These are phyloP conservation scores for Octonoba sinensis DNA, from an alignment of 2,888 invertebrate genomes.

Conservation along the genomic window DNA sequence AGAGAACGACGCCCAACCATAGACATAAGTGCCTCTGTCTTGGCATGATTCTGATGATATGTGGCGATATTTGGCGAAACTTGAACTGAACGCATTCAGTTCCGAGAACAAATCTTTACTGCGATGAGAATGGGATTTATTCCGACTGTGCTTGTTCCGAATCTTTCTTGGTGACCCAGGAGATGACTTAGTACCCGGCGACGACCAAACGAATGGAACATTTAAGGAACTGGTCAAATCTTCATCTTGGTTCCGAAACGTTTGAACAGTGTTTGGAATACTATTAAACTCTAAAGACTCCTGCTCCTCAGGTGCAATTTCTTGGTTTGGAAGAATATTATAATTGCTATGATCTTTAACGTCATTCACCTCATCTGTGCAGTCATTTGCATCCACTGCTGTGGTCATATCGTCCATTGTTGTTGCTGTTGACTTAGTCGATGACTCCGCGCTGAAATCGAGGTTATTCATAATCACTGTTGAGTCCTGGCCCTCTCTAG, in stretches of 20 bases:
- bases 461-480: slow-evolving; percentile 64
- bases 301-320: not conserved
- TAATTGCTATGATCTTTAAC: slow-evolving; percentile 31
- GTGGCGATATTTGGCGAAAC: slow-evolving; percentile 33
- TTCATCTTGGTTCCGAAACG: not conserved
- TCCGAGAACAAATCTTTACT: slow-evolving; percentile 36
- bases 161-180: slow-evolving; percentile 49
- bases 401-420: slow-evolving; percentile 26
- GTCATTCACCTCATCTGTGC: not conserved
- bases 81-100: slow-evolving; percentile 20
- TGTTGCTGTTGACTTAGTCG: slow-evolving; percentile 29
- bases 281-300: not conserved
- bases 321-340: slow-evolving; percentile 48
- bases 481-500: slow-evolving; percentile 67
- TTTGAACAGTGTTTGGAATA: slow-evolving; percentile 4
- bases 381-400: slow-evolving; percentile 18
- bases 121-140: slow-evolving; percentile 50
- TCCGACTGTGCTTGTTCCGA: slow-evolving; percentile 40
- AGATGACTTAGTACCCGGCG: slow-evolving; percentile 52
- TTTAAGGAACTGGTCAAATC: slow-evolving; percentile 14
- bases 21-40: slow-evolving; percentile 44
- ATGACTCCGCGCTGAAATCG: slow-evolving; percentile 41
- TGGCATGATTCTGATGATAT: slow-evolving; percentile 13
- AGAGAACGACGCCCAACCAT: slow-evolving; percentile 53
- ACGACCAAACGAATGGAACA: slow-evolving; percentile 35